These are phyloP conservation scores for Drosophila lacicola DNA, from an alignment of 2,888 invertebrate species.

Conservation along the genomic window DNA sequence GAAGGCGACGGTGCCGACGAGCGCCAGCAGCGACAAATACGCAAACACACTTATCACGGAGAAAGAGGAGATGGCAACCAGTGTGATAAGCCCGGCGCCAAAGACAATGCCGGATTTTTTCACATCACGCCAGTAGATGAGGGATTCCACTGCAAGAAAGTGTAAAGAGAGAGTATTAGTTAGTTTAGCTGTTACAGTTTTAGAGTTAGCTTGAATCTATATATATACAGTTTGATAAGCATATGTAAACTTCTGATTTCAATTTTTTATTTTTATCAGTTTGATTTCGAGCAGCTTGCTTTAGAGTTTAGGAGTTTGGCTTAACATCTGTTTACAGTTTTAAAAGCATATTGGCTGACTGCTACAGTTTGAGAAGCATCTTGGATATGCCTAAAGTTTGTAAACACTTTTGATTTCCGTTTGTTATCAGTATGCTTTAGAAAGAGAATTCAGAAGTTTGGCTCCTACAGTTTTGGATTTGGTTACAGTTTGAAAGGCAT, in stretches of 20 bases:
- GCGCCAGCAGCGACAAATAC: conserved; percentile 93
- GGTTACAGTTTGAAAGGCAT: neutral
- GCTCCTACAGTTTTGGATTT: neutral
- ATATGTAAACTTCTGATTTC: neutral
- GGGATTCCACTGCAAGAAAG: conserved; percentile 92
- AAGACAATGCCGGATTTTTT: conserved; percentile 97
- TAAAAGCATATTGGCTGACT: neutral
- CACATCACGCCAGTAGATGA: conserved; percentile 99
- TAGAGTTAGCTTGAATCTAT: neutral
- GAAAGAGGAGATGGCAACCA: conserved; percentile 97
- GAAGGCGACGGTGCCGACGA: conserved; percentile 95
- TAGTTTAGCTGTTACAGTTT: neutral
- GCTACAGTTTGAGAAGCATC: no score
- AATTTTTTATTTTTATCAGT: no score
- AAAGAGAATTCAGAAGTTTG: neutral
- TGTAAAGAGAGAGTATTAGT: neutral
- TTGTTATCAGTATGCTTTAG: no score
- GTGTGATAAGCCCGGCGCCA: conserved; percentile 94
- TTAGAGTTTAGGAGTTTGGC: neutral
- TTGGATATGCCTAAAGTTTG: no score
- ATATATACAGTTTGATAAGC: neutral
- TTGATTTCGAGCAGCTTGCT: no score
- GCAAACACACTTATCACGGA: conserved; percentile 98
- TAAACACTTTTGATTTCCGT: no score
- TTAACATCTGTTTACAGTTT: neutral